Percentiles rank a stretch among this genome's conserved stretches.
These are phyloP conservation scores for Alosa sapidissima DNA, from an alignment of 2,797 vertebrate species.

Conservation along the genomic window DNA sequence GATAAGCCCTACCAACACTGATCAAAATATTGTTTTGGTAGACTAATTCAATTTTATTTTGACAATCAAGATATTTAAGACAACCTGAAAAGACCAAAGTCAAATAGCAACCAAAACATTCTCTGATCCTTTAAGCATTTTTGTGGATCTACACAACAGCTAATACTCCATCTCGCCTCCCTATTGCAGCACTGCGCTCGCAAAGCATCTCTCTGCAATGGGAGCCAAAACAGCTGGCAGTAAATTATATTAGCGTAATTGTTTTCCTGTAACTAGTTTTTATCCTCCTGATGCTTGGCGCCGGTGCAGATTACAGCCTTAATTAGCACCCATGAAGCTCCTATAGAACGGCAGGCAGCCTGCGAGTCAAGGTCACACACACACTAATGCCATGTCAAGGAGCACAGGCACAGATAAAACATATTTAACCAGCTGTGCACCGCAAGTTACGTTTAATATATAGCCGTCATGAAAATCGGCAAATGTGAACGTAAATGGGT, in stretches of 20 bases:
- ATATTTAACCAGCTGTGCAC: background rate
- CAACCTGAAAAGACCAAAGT: background rate
- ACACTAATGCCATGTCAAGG: background rate
- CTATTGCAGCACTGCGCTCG: background rate
- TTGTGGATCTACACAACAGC: background rate
- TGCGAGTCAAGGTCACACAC: background rate
- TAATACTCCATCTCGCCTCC: background rate
- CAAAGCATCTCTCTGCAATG: background rate
- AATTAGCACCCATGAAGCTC: constrained; percentile 3
- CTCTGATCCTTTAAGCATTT: background rate
- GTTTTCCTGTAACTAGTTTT: constrained; percentile 18
- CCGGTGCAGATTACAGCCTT: background rate
- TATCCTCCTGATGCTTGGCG: background rate
- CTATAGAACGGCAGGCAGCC: background rate
- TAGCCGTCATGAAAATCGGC: background rate
- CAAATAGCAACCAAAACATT: background rate
- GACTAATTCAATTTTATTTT: background rate
- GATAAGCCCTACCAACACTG: no score
- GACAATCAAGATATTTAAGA: background rate
- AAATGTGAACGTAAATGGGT: background rate
- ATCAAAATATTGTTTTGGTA: no score
- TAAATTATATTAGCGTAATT: constrained; percentile 13
- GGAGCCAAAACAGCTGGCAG: background rate
- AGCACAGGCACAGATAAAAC: background rate
- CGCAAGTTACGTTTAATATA: background rate